Evolutionary conservation across 2,797 vertebrate species (phyloP).

Genomic region (Vespertilio murinus): DNA sequence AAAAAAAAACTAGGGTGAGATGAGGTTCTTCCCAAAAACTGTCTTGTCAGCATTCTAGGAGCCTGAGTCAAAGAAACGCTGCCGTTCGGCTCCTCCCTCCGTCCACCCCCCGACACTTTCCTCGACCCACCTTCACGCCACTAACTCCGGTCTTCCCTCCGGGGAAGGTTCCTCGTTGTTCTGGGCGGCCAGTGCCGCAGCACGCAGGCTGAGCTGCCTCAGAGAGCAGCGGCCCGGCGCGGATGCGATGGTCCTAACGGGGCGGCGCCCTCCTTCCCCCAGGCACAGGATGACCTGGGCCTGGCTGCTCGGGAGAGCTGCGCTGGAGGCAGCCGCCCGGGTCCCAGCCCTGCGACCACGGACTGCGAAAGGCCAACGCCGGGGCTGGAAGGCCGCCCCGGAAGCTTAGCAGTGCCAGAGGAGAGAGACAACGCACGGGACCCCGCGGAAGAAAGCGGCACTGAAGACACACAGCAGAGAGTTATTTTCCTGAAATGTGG

Average conservation of each 20-base stretch:
- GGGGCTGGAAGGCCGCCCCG: background rate
- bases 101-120: conserved; percentile 42
- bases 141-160: background rate
- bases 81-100: background rate
- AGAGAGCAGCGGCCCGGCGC: background rate
- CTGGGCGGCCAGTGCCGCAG: background rate
- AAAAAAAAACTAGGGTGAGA: conserved; percentile 69
- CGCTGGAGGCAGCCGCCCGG: background rate
- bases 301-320: background rate
- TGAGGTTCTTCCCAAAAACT: conserved; percentile 69
- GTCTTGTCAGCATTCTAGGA: conserved; percentile 50
- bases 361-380: background rate
- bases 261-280: background rate
- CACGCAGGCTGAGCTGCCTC: background rate
- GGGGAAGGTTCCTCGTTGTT: background rate
- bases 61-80: conserved; percentile 45
- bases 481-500: conserved; percentile 57
- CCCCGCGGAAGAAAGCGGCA: background rate
- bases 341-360: background rate
- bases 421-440: background rate
- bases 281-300: background rate
- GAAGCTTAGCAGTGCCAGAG: background rate
- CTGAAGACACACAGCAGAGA: conserved; percentile 34
- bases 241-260: background rate
- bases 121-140: background rate